phyloP scores from a whole-genome alignment of 92 coral and sea anemone species.

The Zoanthus solanderi region DNA sequence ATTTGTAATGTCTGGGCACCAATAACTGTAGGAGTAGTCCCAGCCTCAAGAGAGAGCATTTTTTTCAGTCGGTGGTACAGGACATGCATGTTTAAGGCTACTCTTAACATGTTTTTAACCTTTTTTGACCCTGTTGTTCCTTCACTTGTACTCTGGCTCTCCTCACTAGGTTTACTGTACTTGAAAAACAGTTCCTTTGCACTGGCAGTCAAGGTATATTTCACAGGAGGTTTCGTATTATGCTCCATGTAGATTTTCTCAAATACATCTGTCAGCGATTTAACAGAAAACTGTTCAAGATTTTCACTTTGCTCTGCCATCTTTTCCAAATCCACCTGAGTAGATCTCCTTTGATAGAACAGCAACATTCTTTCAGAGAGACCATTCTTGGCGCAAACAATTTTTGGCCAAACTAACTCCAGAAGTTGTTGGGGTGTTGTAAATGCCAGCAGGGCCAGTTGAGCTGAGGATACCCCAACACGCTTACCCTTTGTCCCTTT shows the following conservation, averaged over 20 bases:
- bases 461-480: constrained; percentile 29
- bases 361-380: constrained; percentile 42
- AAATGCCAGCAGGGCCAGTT: constrained; percentile 47
- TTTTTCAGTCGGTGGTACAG: constrained; percentile 49
- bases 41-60: constrained; percentile 22
- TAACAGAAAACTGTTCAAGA: not conserved
- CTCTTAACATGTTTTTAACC: constrained; percentile 34
- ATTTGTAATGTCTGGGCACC: not conserved
- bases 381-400: constrained; percentile 50
- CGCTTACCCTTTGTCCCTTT: constrained; percentile 62
- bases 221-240: constrained; percentile 26
- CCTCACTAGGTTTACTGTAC: constrained; percentile 66
- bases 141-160: too few relatives aligned
- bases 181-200: constrained; percentile 66
- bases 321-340: constrained; percentile 7
- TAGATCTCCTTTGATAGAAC: constrained; percentile 36
- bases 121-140: constrained; percentile 14
- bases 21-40: not conserved
- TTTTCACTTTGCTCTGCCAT: too few relatives aligned
- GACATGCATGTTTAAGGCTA: not conserved
- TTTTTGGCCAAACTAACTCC: constrained; percentile 44
- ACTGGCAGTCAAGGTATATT: constrained; percentile 46
- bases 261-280: not conserved
- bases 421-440: constrained; percentile 46
- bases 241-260: not conserved